Conservation (phyloP, 92 coral and sea anemone species). For the Phenganax subtilis region DNA sequence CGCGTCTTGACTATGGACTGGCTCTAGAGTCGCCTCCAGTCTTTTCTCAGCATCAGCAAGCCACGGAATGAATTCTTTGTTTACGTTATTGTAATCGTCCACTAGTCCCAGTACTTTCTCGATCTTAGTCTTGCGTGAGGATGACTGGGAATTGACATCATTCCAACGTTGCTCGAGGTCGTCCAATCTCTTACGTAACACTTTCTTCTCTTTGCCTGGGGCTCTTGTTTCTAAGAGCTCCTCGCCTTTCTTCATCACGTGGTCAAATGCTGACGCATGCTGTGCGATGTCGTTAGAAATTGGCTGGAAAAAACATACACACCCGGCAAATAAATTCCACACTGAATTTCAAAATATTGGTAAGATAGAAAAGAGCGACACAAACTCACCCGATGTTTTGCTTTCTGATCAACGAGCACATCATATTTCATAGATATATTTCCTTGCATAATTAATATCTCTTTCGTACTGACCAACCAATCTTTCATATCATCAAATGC, state of each 20-base stretch:
- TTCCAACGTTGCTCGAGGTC: slow-evolving; percentile 71
- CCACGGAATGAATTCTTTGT: slow-evolving; percentile 73
- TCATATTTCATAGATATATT: slow-evolving; percentile 82
- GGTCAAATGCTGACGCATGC: slow-evolving; percentile 65
- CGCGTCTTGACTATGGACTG: slow-evolving; percentile 71
- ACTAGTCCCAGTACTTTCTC: slow-evolving; percentile 74
- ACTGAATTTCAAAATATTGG: neutral
- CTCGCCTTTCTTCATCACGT: slow-evolving; percentile 71
- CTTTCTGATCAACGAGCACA: slow-evolving; percentile 74
- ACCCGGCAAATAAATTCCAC: no score
- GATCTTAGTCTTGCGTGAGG: slow-evolving; percentile 54
- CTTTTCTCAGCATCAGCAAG: slow-evolving; percentile 72
- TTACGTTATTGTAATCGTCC: slow-evolving; percentile 53
- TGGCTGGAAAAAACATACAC: slow-evolving; percentile 40
- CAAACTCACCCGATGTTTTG: slow-evolving; percentile 66
- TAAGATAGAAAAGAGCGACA: neutral
- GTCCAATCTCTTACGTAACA: slow-evolving; percentile 59
- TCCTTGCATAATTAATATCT: slow-evolving; percentile 71
- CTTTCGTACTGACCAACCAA: slow-evolving; percentile 75
- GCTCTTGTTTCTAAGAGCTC: slow-evolving; percentile 58
- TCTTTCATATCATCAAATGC: slow-evolving; percentile 71
- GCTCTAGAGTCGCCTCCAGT: slow-evolving; percentile 56
- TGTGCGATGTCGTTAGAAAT: slow-evolving; percentile 65
- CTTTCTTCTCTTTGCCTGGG: slow-evolving; percentile 73
- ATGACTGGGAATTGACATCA: slow-evolving; percentile 52